Evolutionary conservation across 1,140 invertebrate genomes (phyloP).

Genomic region (Hirudo medicinalis): DNA sequence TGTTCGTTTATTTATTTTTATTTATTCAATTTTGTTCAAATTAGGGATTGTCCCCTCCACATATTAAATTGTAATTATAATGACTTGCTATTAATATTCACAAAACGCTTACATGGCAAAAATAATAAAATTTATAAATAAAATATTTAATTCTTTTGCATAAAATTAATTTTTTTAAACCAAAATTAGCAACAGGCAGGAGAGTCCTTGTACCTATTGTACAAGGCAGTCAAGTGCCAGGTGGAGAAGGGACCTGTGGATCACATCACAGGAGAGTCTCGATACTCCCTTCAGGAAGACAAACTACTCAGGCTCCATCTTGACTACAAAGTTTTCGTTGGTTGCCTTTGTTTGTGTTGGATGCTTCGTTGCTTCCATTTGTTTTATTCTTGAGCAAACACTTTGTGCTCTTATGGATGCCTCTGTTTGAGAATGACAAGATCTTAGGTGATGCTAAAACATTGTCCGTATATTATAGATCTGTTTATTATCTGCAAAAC

Average conservation of each 20-base stretch:
- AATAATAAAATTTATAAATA: too few relatives aligned
- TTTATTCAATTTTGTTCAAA: background rate
- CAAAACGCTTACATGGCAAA: background rate
- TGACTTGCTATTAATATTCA: background rate
- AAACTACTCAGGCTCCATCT: slow-evolving; percentile 84
- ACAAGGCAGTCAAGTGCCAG: slow-evolving; percentile 94
- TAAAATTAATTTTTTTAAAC: background rate
- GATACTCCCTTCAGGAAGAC: slow-evolving; percentile 95
- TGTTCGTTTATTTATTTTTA: too few relatives aligned
- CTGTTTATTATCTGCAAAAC: too few relatives aligned
- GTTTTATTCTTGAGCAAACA: too few relatives aligned
- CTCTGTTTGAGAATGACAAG: too few relatives aligned
- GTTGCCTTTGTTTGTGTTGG: slow-evolving; percentile 24
- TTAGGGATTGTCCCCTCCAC: background rate
- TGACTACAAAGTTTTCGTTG: slow-evolving; percentile 66
- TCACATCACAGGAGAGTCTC: slow-evolving; percentile 81
- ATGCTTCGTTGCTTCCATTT: too few relatives aligned
- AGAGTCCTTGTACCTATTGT: slow-evolving; percentile 82
- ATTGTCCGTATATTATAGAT: too few relatives aligned
- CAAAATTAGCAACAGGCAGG: slow-evolving; percentile 75
- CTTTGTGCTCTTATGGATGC: too few relatives aligned
- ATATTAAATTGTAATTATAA: background rate
- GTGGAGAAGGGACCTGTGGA: slow-evolving; percentile 96
- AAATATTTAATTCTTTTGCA: too few relatives aligned
- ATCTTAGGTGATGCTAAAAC: too few relatives aligned